Evolutionary conservation across 2,888 invertebrate genomes (phyloP).

Genomic region (Hirtodrosophila histrioides): DNA sequence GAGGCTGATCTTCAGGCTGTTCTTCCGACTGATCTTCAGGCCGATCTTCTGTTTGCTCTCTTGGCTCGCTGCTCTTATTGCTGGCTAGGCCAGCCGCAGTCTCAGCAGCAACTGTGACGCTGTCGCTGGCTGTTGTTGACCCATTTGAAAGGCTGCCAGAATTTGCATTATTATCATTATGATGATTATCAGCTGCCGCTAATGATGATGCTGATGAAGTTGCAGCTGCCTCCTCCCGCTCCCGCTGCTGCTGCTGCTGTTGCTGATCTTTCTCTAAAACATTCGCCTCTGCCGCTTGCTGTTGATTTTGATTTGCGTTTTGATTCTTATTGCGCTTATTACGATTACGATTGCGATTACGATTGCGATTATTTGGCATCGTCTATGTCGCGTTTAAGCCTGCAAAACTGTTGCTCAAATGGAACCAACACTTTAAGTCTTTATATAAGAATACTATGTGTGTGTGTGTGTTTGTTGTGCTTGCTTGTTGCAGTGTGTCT

Average conservation of each 20-base stretch:
- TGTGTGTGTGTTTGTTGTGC: conserved; percentile 43
- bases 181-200: conserved; percentile 23
- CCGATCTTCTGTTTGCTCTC: conserved; percentile 1
- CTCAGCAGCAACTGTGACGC: conserved; percentile 38
- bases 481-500: conserved; percentile 35
- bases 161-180: conserved; percentile 64
- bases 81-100: conserved; percentile 35
- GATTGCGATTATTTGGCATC: conserved; percentile 82
- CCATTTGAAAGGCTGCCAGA: conserved; percentile 77
- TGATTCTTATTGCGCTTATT: conserved; percentile 79
- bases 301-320: conserved; percentile 57
- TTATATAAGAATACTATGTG: conserved; percentile 15
- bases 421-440: conserved; percentile 29
- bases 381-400: conserved; percentile 58
- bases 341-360: conserved; percentile 77
- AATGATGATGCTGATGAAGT: conserved; percentile 21
- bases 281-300: conserved; percentile 17
- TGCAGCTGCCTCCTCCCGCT: conserved; percentile 13
- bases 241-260: too few relatives aligned
- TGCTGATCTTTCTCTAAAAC: conserved; percentile 3
- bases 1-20: not conserved
- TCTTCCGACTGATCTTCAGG: conserved; percentile 9
- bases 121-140: conserved; percentile 46
- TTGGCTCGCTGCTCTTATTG: conserved; percentile 27
- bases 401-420: conserved; percentile 31